phyloP scores from a whole-genome alignment of 2,797 vertebrate species.

The Discoglossus pictus region DNA sequence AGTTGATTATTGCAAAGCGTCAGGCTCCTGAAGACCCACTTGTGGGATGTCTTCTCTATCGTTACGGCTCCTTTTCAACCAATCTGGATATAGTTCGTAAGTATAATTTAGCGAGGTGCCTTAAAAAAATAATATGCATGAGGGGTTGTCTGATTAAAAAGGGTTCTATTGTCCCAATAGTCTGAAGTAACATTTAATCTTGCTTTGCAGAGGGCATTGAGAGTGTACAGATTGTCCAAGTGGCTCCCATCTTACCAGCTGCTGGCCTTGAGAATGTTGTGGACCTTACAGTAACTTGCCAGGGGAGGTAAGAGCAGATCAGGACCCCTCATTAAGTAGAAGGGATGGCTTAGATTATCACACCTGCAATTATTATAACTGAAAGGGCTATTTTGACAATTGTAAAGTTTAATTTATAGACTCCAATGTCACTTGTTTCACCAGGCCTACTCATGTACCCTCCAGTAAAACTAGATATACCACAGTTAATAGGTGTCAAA shows the following conservation, averaged over 20 bases:
- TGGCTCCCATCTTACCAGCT: slow-evolving; percentile 69
- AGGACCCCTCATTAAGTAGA: neutral
- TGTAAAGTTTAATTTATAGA: too few relatives aligned
- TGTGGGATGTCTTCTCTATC: slow-evolving; percentile 80
- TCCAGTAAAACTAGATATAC: too few relatives aligned
- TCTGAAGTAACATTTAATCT: neutral
- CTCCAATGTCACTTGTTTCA: too few relatives aligned
- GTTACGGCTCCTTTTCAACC: slow-evolving; percentile 86
- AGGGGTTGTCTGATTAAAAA: too few relatives aligned
- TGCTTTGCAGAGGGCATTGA: slow-evolving; percentile 85
- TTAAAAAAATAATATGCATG: too few relatives aligned
- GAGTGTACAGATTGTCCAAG: slow-evolving; percentile 86
- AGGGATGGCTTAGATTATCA: too few relatives aligned
- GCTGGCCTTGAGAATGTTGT: slow-evolving; percentile 76
- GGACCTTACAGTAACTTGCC: slow-evolving; percentile 87
- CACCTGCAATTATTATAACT: neutral
- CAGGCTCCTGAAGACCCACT: slow-evolving; percentile 73
- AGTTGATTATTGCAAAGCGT: slow-evolving; percentile 68
- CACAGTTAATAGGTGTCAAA: too few relatives aligned
- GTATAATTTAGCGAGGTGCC: slow-evolving; percentile 61
- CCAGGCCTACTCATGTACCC: too few relatives aligned
- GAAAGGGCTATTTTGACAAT: slow-evolving; percentile 4
- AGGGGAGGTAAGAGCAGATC: slow-evolving; percentile 80
- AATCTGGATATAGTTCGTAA: slow-evolving; percentile 84
- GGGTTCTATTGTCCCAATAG: too few relatives aligned